Base-by-base conservation (phyloP, 1,140 invertebrate genomes). In the Drosophila subobscura region DNA sequence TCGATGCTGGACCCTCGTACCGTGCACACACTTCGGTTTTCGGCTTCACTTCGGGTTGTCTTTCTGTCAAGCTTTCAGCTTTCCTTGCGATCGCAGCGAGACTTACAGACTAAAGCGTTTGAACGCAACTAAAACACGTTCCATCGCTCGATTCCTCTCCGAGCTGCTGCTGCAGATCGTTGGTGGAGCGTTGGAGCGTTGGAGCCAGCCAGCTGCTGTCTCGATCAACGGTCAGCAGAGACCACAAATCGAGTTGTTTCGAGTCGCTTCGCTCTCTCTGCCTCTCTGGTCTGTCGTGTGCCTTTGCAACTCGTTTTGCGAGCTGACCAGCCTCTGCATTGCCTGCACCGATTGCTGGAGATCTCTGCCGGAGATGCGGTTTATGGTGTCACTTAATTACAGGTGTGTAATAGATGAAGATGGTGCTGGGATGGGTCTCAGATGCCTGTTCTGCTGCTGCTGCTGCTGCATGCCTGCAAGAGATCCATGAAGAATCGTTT, bases 101-200 rank as follows among this genome's bases (percentile, higher is more conserved):
- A 86, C 83, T 88, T 88, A 88, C 84, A 88, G 83, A 88, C 83
- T 88, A 88, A 88, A 88, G 84, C 79, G 83, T 88, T 88, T 88
- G 83, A 73, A 88, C 83, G 83, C 83, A 77, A 88, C 83, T 88
- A 89, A 88, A 88, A 88, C 83, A 71, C 77, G 84, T 89, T 83
- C 75, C 66, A 4, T 60, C 46, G 67, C 60, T 63, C 52, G 64
- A 60, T 66, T 88, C 66, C 83, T 88, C 83, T 79, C 83, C 58
- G 61, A 60, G 54, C 45, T 64, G 55, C 63, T 56, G 46, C 4
- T 25, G 53, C 52, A 33, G 51, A 20, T 22, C 37, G 49, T 25
- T 50, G 70, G 83, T n/a, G n/a, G n/a, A n/a, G n/a, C n/a, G n/a
- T n/a, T n/a, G n/a, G n/a, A n/a, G n/a, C n/a, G n/a, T n/a, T n/a